Evolutionary conservation across 1,140 invertebrate genomes (phyloP).

Genomic region (Drosophila nigrodunni): DNA sequence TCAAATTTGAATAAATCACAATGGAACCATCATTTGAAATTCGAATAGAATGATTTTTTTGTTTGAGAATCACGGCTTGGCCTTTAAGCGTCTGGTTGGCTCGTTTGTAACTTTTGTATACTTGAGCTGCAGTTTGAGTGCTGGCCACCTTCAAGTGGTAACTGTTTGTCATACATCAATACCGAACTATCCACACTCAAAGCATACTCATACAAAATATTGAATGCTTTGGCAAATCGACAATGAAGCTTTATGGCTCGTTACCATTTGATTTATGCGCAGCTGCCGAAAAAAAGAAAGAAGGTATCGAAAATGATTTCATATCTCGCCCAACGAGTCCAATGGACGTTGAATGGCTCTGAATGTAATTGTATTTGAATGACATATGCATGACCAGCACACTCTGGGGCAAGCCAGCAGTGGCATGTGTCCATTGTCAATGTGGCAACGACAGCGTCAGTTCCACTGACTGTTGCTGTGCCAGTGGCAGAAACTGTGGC

Average conservation of each 20-base stretch:
- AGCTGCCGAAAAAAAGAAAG: conserved; percentile 23
- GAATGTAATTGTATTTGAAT: conserved; percentile 78
- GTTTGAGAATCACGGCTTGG: too few relatives aligned
- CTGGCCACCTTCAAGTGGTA: conserved; percentile 55
- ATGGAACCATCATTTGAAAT: too few relatives aligned
- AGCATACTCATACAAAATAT: conserved; percentile 55
- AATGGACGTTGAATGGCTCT: conserved; percentile 33
- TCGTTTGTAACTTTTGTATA: too few relatives aligned
- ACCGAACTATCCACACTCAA: conserved; percentile 61
- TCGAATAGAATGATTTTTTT: too few relatives aligned
- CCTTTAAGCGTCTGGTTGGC: too few relatives aligned
- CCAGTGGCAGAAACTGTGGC: conserved; percentile 39
- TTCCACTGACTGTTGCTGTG: conserved; percentile 41
- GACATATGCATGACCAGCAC: conserved; percentile 67
- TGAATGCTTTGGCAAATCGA: conserved; percentile 60
- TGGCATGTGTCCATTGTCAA: conserved; percentile 53
- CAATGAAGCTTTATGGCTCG: conserved; percentile 77
- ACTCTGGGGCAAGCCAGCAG: conserved; percentile 10
- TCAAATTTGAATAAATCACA: too few relatives aligned
- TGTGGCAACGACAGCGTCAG: conserved; percentile 30
- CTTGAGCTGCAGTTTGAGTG: conserved; percentile 21
- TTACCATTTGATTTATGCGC: conserved; percentile 73
- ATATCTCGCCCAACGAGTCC: conserved; percentile 29
- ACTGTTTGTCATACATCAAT: conserved; percentile 79
- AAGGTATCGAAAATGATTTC: conserved; percentile 36